Base-by-base conservation (phyloP, 2,888 invertebrate genomes). In the Calliphora vomitoria region DNA sequence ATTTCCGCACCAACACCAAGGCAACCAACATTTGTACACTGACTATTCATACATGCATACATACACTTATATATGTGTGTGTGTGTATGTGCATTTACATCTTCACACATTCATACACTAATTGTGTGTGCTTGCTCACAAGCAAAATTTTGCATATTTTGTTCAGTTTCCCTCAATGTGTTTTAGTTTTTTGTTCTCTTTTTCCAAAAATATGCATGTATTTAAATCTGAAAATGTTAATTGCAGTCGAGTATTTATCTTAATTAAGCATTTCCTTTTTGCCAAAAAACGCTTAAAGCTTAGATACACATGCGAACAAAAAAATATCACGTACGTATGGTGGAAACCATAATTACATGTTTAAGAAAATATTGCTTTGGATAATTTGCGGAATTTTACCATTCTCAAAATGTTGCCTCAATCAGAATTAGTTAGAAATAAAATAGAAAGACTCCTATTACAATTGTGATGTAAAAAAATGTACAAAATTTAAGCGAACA, bases 221-320 rank as follows among this genome's bases (percentile, higher is more conserved):
- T 89, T 90, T 90, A 89, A 90, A 89, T 89, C 89, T 89, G 89
- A 89, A 90, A 87, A 89, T 89, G 90, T 89, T 90, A 91, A 90
- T 91, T 90, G 91, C 90, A 90, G 90, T 90, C 89, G 89, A 90
- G 90, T 90, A 91, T 91, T 91, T 90, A 90, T 90, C 90, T 90
- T 90, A 90, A 91, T 91, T 90, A 91, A 90, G 90, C 89, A 88
- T 90, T 90, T 90, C 90, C 90, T 83, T 85, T 82, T 79, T 83
- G 80, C 72, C 79, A 79, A 82, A 87, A 69, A 83, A 76, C 50
- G 74, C 66, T 76, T 72, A 76, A 84, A 83, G 66, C 66, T 75
- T 62, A 76, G 71, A 66, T 55, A 76, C 71, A 74, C 50, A 71
- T 35, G 15, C 80, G 25, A 66, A 55, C 31, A 80, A 38, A 68